phyloP scores from a whole-genome alignment of 2,797 vertebrate genomes.

The Sebastiscus tertius region DNA sequence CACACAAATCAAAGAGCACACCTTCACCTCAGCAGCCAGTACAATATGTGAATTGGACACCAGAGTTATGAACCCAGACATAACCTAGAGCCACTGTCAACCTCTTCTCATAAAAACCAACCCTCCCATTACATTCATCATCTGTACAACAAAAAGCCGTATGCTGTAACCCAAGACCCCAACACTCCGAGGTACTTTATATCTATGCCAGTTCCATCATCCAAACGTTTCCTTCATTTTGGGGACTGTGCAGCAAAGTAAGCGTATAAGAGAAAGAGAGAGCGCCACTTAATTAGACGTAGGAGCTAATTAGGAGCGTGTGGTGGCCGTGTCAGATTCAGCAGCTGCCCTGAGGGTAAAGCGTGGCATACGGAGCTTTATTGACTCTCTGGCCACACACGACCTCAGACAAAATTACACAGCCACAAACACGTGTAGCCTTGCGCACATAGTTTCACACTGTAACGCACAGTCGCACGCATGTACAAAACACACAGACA shows the following conservation, averaged over 20 bases:
- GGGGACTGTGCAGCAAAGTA: not conserved
- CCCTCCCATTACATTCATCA: constrained; percentile 24
- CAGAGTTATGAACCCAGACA: constrained; percentile 29
- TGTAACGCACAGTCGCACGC: not conserved
- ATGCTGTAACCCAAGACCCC: constrained; percentile 6
- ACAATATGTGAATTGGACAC: constrained; percentile 5
- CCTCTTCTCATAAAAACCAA: constrained; percentile 19
- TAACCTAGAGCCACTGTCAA: constrained; percentile 31
- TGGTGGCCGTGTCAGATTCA: constrained; percentile 52
- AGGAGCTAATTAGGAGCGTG: constrained; percentile 60
- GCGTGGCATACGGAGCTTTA: constrained; percentile 49
- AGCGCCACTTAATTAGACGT: constrained; percentile 61
- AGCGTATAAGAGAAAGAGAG: constrained; percentile 4
- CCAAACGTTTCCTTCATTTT: constrained; percentile 22
- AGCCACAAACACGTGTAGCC: constrained; percentile 7
- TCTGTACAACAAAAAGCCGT: constrained; percentile 18
- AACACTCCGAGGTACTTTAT: not conserved
- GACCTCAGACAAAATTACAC: constrained; percentile 28
- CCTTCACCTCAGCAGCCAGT: not conserved
- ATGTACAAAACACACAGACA: constrained; percentile 17
- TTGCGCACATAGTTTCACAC: not conserved
- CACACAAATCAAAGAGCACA: constrained; percentile 33
- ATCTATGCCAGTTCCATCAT: constrained; percentile 12
- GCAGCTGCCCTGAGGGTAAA: constrained; percentile 52
- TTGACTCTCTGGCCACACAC: constrained; percentile 59